Evolutionary conservation across 2,113 vertebrate species (phyloP).

Genomic region (Bostrychus sinensis): DNA sequence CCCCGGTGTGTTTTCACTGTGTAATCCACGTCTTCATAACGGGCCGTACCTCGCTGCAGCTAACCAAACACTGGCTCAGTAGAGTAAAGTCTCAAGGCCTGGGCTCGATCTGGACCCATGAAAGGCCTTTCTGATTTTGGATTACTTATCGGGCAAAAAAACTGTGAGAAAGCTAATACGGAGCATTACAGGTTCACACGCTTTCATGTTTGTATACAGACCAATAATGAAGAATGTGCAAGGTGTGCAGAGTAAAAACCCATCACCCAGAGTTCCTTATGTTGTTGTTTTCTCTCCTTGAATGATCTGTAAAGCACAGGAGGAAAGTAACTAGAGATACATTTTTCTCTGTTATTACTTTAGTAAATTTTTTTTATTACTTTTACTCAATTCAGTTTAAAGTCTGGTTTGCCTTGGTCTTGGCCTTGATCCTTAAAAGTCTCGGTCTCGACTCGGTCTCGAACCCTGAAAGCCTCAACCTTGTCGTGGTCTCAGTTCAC

Average conservation of each 20-base stretch:
- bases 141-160: slow-evolving; percentile 39
- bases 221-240: slow-evolving; percentile 9
- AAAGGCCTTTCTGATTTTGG: slow-evolving; percentile 42
- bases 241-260: background rate
- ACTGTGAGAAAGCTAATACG: slow-evolving; percentile 23
- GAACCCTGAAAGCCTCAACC: no score
- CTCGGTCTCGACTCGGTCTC: no score
- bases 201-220: background rate
- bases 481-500: no score
- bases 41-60: slow-evolving; percentile 46
- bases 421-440: background rate
- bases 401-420: background rate
- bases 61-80: slow-evolving; percentile 64
- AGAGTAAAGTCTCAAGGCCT: slow-evolving; percentile 44
- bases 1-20: slow-evolving; percentile 58
- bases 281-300: background rate
- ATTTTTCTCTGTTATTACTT: no score
- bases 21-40: slow-evolving; percentile 60
- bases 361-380: no score
- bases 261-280: background rate
- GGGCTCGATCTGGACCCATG: slow-evolving; percentile 18
- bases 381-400: background rate
- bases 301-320: background rate
- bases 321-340: no score
- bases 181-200: slow-evolving; percentile 17